Conservation (phyloP, 2,113 vertebrate genomes). For the Neoarius graeffei region DNA sequence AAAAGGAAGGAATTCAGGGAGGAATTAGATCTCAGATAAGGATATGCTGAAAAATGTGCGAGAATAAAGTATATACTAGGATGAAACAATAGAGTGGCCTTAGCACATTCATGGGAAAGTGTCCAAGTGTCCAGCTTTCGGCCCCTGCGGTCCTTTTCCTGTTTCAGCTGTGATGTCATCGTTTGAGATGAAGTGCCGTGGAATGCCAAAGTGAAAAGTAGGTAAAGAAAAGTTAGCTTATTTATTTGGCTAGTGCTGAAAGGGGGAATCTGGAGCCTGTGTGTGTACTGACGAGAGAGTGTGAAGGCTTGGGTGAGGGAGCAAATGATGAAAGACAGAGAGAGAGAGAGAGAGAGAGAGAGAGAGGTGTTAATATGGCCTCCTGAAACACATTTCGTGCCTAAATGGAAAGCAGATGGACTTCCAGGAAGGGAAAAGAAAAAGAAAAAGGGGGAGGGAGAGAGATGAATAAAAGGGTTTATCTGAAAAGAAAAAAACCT, state of each 20-base stretch:
- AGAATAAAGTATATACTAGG: not conserved
- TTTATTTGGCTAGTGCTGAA: conserved; percentile 28
- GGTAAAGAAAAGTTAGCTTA: conserved; percentile 19
- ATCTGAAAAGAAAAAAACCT: not conserved
- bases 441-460: not conserved
- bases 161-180: conserved; percentile 28
- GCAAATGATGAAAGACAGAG: conserved; percentile 21
- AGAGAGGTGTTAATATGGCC: conserved; percentile 40
- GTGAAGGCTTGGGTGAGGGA: conserved; percentile 39
- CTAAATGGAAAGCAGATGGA: conserved; percentile 57
- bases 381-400: conserved; percentile 49
- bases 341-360: conserved; percentile 3
- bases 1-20: not conserved
- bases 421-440: conserved; percentile 41
- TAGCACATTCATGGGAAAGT: conserved; percentile 3
- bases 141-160: not conserved
- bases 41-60: not conserved
- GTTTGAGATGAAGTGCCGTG: not conserved
- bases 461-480: not conserved
- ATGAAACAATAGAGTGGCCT: not conserved
- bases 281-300: conserved; percentile 50
- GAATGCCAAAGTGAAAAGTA: conserved; percentile 25
- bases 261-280: conserved; percentile 21
- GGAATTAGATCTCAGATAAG: not conserved
- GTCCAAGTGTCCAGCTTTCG: not conserved